Base-by-base conservation (phyloP, 1,140 invertebrate genomes). In the Conus ventricosus region DNA sequence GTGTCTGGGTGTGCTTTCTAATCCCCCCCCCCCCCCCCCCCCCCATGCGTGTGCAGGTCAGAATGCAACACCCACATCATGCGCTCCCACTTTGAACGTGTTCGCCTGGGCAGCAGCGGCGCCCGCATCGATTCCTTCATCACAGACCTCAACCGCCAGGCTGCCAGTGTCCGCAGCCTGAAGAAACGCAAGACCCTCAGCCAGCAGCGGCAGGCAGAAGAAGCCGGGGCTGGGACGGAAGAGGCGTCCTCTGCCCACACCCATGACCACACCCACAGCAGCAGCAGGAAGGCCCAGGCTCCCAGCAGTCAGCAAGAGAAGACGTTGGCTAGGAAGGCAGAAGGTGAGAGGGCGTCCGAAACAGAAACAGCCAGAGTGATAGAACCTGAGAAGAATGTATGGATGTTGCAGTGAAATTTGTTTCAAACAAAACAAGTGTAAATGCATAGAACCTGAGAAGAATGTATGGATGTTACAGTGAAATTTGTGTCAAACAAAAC, bases 61-160 rank as follows among this genome's bases (percentile, higher is more conserved):
- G 93, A 95, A 71, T 94, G 93, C 87, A 92, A 91, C 78, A 91
- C 88, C 20, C 95, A 95, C 90, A 84, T 95, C 4, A 87, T 91
- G 23, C 88, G 93, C 54, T 84, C 89, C 5, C 95, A 95, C 89
- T 84, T 88, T 2, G 89, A 90, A 23, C 91, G 90, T 20, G 83
- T 92, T 20, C 87, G 87, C 57, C 82, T 60, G 15, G 20, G 75
- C 25, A 88, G 80, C 20, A 55, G 82, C 10, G 82, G 78, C 25
- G 53, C 60, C 7, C 76, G 76, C 25, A 76, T 92, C 13, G 90
- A 90, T n/a, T 81, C 84, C 20, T 91, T 90, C 75, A 92, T 93
- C n/a, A 90, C 91, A 25, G 92, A 94, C 89, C 88, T 94, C 53
- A 91, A 91, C 84, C 92, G 92, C 39, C 91, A 92, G 76, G 93